Evolutionary conservation across 2,888 invertebrate species (phyloP), one percentile per base, ranked within the genome.

Genomic region (Rhogogaster chlorosoma): DNA sequence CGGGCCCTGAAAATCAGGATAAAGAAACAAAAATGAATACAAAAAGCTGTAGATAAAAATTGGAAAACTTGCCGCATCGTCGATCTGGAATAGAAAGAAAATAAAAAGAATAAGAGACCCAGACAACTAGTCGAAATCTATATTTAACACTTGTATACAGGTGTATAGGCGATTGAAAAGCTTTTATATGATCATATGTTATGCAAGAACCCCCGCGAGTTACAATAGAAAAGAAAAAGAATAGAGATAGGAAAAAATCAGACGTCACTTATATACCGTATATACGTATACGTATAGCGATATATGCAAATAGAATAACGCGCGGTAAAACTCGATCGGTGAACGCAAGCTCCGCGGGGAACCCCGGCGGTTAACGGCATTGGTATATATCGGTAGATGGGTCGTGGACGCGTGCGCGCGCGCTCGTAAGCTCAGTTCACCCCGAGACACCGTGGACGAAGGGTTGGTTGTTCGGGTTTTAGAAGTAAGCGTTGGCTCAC

Each of bases 381-480:
- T 75, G 75, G n/a, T n/a, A 29, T 15, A 67, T 67, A 67, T 32
- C 67, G 38, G 38, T 22, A 45, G 26, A 75, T 29, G 67, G n/a
- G 22, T 7, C 10, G 80, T 9, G 36, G 29, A 45, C 70, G 67
- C 83, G 67, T 32, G 83, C 67, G 83, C 83, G 83, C 83, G 49
- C 49, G 10, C 4, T 70, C 15, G n/a, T 10, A n/a, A 42, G 45
- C 70, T 70, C 83, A 83, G 83, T 83, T 83, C 83, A 83, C 83
- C 83, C 83, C 67, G 83, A 67, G 83, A 83, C 83, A 67, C 67
- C 49, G 67, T 22, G 83, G 26, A 61, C 83, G 83, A 83, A 83
- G 83, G 83, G 83, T 83, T 64, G 67, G 18, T 29, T 6, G 77
- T 38, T 15, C 32, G 15, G 18, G 12, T 26, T 42, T 29, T 18